These are phyloP conservation scores for Micrasema longulum DNA, from an alignment of 1,140 invertebrate genomes.

Conservation along the genomic window DNA sequence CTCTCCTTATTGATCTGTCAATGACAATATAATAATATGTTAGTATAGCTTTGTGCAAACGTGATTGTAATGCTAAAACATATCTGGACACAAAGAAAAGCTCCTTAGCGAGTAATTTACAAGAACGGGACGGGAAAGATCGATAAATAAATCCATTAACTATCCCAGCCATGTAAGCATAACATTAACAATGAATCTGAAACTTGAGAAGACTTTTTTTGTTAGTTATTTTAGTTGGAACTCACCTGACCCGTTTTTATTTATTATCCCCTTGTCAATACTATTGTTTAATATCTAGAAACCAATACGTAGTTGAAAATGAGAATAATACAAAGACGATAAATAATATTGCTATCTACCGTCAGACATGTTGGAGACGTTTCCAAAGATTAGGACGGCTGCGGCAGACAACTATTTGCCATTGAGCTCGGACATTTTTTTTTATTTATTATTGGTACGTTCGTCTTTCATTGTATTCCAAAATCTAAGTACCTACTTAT, in stretches of 20 bases:
- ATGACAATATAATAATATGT: constrained; percentile 48
- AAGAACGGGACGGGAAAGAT: constrained; percentile 14
- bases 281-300: constrained; percentile 9
- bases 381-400: constrained; percentile 57
- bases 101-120: constrained; percentile 6
- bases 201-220: constrained; percentile 47
- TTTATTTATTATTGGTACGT: constrained; percentile 43
- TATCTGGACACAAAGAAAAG: constrained; percentile 10
- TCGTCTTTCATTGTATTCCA: constrained; percentile 25
- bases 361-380: constrained; percentile 69
- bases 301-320: constrained; percentile 29
- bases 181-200: constrained; percentile 44
- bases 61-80: constrained; percentile 18
- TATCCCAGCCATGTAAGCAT: constrained; percentile 42
- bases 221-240: constrained; percentile 42
- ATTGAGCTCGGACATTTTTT: constrained; percentile 39
- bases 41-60: constrained; percentile 40
- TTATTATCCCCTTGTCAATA: not conserved
- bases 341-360: constrained; percentile 55
- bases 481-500: constrained; percentile 14
- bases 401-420: constrained; percentile 30
- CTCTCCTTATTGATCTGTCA: constrained; percentile 48
- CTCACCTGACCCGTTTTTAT: constrained; percentile 40
- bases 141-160: constrained; percentile 44
- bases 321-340: constrained; percentile 29